Base-by-base conservation (phyloP, 2,797 vertebrate species). In the Valencia hispanica region DNA sequence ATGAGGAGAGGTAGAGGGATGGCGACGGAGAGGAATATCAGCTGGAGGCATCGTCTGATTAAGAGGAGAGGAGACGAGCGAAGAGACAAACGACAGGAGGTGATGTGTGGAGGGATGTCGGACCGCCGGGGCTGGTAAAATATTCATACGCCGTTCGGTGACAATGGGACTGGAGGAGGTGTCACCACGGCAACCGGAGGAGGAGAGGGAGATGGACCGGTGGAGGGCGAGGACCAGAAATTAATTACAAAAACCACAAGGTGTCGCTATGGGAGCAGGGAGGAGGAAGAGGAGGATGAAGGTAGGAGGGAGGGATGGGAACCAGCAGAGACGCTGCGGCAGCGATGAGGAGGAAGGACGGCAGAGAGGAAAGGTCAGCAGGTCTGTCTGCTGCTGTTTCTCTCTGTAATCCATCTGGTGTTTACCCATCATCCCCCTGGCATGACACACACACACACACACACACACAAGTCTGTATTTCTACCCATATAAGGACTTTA, bases 371-470 rank as follows among this genome's bases (percentile, higher is more conserved):
- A 53, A 47, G 92, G 93, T 94, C 93, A 93, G 81, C 74, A 80
- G 82, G 78, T 85, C 79, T 80, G 79, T 86, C 86, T 82, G 74
- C 78, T 80, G 68, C 57, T 59, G 30, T 32, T 27, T 32, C 80
- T 90, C 79, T 85, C 73, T 92, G 81, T 90, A 94, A 94, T 94
- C 93, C 91, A 92, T 93, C 86, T 89, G 83, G 87, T 93, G 89
- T 93, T 91, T 93, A 91, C 87, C 83, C 88, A 85, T 92, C 87
- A 92, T 84, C 75, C 85, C 84, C 65, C 77, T 80, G 83, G 73
- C 73, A 81, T 68, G 80, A n/a, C 51, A n/a, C 51, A n/a, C 51
- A n/a, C 53, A 27, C 53, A n/a, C 27, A 15, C 34, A 55, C 73
- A 68, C 51, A 72, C 84, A 82, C 51, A 27, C 53, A n/a, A n/a